Base-by-base conservation (phyloP, 2,888 invertebrate species). In the Conistra vaccinii region DNA sequence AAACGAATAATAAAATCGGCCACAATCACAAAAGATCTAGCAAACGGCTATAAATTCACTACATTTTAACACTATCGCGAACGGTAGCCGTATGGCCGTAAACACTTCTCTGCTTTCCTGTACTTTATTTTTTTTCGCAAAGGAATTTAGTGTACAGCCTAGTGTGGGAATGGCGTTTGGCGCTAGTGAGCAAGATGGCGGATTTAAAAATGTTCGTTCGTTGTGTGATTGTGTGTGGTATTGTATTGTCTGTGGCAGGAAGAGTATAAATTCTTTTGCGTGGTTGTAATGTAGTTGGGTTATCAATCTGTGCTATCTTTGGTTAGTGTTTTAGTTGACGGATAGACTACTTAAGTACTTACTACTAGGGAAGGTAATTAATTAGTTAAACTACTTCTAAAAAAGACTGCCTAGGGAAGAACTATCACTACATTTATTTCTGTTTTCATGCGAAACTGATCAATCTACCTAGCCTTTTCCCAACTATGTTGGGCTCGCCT, bases 91-190 rank as follows among this genome's bases (percentile, higher is more conserved):
- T 94, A 94, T 32, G 53, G 87, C 93, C 85, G 92, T 95, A 95
- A 95, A 95, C 95, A 93, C 93, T 95, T 93, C 94, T 91, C 88
- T 88, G 84, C 87, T 87, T 94, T 94, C 94, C 94, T 92, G 92
- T 89, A 88, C 89, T 90, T 89, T 88, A 89, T 90, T 88, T 88
- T 86, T 85, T 85, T 86, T 81, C 66, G 79, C 78, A 84, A 86
- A 86, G 85, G 89, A 89, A 89, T 91, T 91, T 85, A 88, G 83
- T 87, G 55, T 77, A 73, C 72, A 12, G 80, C 77, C 75, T 80
- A 76, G 69, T 80, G 85, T 84, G 76, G 78, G 85, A 87, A 87
- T 62, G 60, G 58, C 57, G 61, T 85, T 75, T 80, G 77, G 81
- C 70, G 70, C 67, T 77, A 70, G 67, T 69, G 69, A 17, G 53